These are phyloP conservation scores for Centropristis striata DNA, from an alignment of 2,113 vertebrate species.

Conservation along the genomic window DNA sequence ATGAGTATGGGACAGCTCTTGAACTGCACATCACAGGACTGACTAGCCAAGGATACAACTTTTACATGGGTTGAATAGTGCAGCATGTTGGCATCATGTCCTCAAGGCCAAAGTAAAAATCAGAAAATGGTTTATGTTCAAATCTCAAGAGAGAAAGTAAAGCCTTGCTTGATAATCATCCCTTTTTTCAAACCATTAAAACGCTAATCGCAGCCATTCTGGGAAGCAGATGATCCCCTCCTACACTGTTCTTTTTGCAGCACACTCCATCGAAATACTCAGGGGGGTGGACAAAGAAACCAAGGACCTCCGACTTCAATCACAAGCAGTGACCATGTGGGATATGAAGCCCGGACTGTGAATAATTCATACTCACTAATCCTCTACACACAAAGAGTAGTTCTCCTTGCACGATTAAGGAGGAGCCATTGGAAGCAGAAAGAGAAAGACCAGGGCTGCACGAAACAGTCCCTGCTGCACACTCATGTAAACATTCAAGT, in stretches of 20 bases:
- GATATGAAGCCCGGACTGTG: slow-evolving; percentile 56
- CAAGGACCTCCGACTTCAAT: slow-evolving; percentile 67
- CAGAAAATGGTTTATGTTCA: slow-evolving; percentile 8
- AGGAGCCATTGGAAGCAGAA: slow-evolving; percentile 14
- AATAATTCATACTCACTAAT: slow-evolving; percentile 74
- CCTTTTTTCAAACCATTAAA: slow-evolving; percentile 50
- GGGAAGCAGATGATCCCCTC: slow-evolving; percentile 63
- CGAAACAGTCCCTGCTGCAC: slow-evolving; percentile 9
- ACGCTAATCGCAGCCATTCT: slow-evolving; percentile 52
- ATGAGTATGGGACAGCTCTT: neutral
- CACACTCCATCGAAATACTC: slow-evolving; percentile 40
- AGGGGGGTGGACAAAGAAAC: slow-evolving; percentile 40
- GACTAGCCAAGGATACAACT: neutral
- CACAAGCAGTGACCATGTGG: slow-evolving; percentile 64
- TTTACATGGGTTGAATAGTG: slow-evolving; percentile 19
- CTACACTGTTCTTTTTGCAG: slow-evolving; percentile 60
- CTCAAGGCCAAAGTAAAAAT: slow-evolving; percentile 6
- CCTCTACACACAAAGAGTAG: slow-evolving; percentile 45
- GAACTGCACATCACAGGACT: neutral
- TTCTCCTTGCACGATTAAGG: slow-evolving; percentile 36
- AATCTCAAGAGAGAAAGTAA: slow-evolving; percentile 21
- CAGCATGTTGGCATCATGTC: neutral
- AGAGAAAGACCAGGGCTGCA: slow-evolving; percentile 43
- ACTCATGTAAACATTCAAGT: slow-evolving; percentile 52
- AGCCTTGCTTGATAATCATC: slow-evolving; percentile 37